Evolutionary conservation across 2,888 invertebrate species (phyloP), one percentile per base, ranked within the genome.

Genomic region (Apamea epomidion): DNA sequence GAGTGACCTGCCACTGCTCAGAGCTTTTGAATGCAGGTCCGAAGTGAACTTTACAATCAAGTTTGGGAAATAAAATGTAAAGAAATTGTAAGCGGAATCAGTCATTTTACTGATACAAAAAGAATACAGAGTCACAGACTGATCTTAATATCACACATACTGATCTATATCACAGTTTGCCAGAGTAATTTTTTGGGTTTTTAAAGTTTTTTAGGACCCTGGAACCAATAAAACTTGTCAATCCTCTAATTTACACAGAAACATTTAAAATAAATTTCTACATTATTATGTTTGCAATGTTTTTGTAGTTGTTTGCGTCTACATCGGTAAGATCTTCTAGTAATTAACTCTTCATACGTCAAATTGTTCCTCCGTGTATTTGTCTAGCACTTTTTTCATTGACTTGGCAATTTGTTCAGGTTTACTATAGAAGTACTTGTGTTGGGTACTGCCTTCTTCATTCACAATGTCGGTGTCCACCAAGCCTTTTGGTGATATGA

Each of bases 391-490:
- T 86, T 93, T 96, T 83, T 92, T 93, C 97, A 97, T 97, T 0
- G 97, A 95, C 79, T 95, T 96, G 10, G 96, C 95, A 54, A 97
- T 97, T 81, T 97, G 97, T 77, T 96, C 94, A 2, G 97, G 96
- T 89, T 93, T 94, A 84, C 94, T 97, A 92, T 97, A 97, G 93
- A 97, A 97, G 90, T 97, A 98, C 85, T 97, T 97, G 91, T 97
- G 97, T 76, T 97, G 97, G 29, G 93, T 95, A 91, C 97, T 97
- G 8, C 97, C 97, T 21, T 97, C 96, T 88, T 97, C 97, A 92
- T 98, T 98, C 88, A 94, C 97, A 37, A 98, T 97, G 25, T 97
- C 97, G 8, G 93, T 89, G 89, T 97, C 97, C 0, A 98, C 96
- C 32, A 94, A 88, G 0, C 98, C 98, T 76, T 95, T 93, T 21